Evolutionary conservation across 1,140 invertebrate species (phyloP), one percentile per base, ranked within the genome.

Genomic region (Vanessa atalanta): DNA sequence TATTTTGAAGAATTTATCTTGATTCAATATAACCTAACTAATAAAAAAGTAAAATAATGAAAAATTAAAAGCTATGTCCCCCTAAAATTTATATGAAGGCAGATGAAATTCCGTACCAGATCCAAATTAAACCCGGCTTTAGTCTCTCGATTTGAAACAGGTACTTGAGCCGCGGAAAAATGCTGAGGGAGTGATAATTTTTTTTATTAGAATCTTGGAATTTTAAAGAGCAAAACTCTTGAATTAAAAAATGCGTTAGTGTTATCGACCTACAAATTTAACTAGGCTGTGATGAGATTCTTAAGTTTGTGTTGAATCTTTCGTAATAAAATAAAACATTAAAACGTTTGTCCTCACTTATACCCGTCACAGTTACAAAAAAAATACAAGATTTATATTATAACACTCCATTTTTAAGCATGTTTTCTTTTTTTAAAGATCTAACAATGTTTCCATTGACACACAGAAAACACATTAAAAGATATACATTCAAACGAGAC

Each of bases 151-250:
- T 68, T 72, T 72, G 60, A 72, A 76, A 71, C 65, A 72, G 66
- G 57, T 57, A 68, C 70, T 76, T 64, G 47, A 72, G 57, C 47
- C 68, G 14, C 63, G 50, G 65, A 71, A 76, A 76, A 72, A 53
- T 65, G 70, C 65, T 37, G 60, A 72, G 75, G 47, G 64, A 23
- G 51, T 69, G 68, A 75, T 71, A 75, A 70, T 26, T 12, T 57
- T 61, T 71, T 69, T 72, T 68, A 72, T 72, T 72, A 72, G 63
- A 72, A 65, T 65, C 70, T 72, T 72, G 70, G 70, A 65, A 72
- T 72, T 72, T 72, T 72, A 72, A 72, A 72, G 70, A 72, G 63
- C 70, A 47, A 57, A 65, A 65, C 70, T 48, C 70, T 72, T 65
- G 50, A 72, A 72, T 26, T 31, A 57, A 65, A 26, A 72, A 65